A percentile compares a stretch with the other conserved stretches of the same genome.
Conservation (phyloP, 2,113 vertebrate species). For the Hypocryptadius cinnamomeus region DNA sequence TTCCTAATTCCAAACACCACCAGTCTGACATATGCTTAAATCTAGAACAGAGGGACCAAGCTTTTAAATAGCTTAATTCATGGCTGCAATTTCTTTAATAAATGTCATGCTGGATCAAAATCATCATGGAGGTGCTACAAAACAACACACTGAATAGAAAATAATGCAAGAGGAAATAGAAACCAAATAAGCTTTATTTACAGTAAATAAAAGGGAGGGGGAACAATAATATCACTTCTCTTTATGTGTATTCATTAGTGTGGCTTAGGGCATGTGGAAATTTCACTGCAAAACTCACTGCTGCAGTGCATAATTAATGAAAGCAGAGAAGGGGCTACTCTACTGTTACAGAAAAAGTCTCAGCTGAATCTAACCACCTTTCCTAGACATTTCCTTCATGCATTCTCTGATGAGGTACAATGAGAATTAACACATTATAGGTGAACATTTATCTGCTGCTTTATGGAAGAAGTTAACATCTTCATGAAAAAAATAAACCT, state of each 20-base stretch:
- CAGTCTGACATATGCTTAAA: not conserved
- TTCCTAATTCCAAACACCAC: not conserved
- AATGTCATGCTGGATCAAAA: not conserved
- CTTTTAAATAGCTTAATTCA: slow-evolving; percentile 4
- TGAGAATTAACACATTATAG: not conserved
- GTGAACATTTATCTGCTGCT: not conserved
- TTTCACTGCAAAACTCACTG: not conserved
- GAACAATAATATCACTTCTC: not conserved
- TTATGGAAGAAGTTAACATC: not conserved
- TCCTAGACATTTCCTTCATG: not conserved
- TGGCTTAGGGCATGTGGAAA: not conserved
- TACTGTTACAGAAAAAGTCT: not conserved
- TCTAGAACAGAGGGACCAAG: not conserved
- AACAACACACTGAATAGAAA: not conserved
- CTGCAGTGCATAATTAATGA: not conserved
- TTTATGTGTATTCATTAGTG: not conserved
- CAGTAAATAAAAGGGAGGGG: not conserved
- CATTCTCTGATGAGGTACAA: not conserved
- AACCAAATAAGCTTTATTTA: not conserved
- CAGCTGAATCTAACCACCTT: not conserved
- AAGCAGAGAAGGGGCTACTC: not conserved
- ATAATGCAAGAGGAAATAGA: not conserved
- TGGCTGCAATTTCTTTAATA: not conserved
- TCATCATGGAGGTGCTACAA: not conserved
- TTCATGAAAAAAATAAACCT: not conserved